A percentile compares a stretch with the other conserved stretches of the same genome.
phyloP scores from a whole-genome alignment of 2,888 invertebrate genomes.

The Suillia variegata region DNA sequence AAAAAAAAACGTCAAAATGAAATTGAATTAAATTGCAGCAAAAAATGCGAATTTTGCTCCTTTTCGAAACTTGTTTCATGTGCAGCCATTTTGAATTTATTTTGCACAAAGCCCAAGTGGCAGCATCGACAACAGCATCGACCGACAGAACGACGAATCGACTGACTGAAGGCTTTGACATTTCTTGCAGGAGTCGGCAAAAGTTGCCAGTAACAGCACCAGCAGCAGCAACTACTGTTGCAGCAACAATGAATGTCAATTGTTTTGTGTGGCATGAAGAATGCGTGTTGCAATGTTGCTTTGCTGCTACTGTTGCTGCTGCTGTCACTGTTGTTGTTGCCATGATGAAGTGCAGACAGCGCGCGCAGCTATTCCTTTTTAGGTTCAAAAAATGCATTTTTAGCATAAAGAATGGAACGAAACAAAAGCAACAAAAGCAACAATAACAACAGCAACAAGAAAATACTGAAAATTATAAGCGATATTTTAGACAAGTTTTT shows the following conservation, averaged over 20 bases:
- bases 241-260: constrained; percentile 47
- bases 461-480: neutral
- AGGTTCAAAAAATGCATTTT: constrained; percentile 30
- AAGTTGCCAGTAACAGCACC: constrained; percentile 7
- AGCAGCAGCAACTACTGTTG: constrained; percentile 13
- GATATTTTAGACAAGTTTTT: too few species aligned
- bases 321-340: constrained; percentile 23
- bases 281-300: constrained; percentile 42
- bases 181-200: neutral
- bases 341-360: constrained; percentile 48
- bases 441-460: constrained; percentile 16
- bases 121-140: too few species aligned
- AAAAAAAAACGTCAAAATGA: too few species aligned
- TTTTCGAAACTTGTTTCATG: too few species aligned
- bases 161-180: neutral
- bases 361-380: constrained; percentile 50
- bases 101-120: too few species aligned
- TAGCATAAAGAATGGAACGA: neutral
- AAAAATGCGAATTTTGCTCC: too few species aligned
- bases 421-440: neutral
- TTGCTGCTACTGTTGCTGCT: constrained; percentile 15
- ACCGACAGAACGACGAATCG: too few species aligned
- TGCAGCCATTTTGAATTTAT: too few species aligned
- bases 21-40: too few species aligned
- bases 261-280: constrained; percentile 46